A percentile compares a stretch with the other conserved stretches of the same genome.
Evolutionary conservation across 2,113 vertebrate species (phyloP).

Genomic region (Lates calcarifer): DNA sequence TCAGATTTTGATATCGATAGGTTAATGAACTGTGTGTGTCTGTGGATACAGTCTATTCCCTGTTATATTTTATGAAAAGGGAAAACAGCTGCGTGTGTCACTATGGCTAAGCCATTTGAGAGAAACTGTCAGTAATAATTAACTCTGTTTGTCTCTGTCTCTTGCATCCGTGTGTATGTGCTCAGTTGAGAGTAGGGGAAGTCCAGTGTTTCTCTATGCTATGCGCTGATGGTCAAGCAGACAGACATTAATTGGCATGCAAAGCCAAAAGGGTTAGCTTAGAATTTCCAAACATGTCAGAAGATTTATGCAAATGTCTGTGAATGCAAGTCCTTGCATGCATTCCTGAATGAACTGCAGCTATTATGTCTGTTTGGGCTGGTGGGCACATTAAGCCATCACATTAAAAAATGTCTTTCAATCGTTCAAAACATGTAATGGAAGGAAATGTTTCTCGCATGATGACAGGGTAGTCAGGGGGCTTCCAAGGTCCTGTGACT

Average conservation of each 20-base stretch:
- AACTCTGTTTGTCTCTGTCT: conserved; percentile 9
- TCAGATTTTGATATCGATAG: neutral
- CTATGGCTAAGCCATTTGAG: conserved; percentile 10
- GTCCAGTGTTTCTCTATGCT: conserved; percentile 1
- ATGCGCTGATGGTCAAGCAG: conserved; percentile 17
- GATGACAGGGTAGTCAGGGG: conserved; percentile 21
- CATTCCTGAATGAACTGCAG: conserved; percentile 4
- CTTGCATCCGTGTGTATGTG: conserved; percentile 7
- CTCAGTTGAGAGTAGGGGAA: neutral
- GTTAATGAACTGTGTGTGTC: neutral
- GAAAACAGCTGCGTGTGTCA: conserved; percentile 26
- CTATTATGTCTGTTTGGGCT: conserved; percentile 43
- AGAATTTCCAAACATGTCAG: conserved; percentile 52
- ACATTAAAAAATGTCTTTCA: conserved; percentile 37
- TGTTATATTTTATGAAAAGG: conserved; percentile 15
- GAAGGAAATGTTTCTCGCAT: conserved; percentile 35
- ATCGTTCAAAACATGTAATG: conserved; percentile 54
- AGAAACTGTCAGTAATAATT: conserved; percentile 30
- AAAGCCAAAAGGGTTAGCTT: conserved; percentile 49
- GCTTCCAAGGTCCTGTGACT: conserved; percentile 49
- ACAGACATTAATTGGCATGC: conserved; percentile 56
- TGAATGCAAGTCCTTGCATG: neutral
- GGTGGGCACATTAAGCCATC: conserved; percentile 32
- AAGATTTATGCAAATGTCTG: conserved; percentile 55
- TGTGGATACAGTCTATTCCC: neutral